These are phyloP conservation scores for Empis stercorea DNA, from an alignment of 2,888 invertebrate species.

Conservation along the genomic window DNA sequence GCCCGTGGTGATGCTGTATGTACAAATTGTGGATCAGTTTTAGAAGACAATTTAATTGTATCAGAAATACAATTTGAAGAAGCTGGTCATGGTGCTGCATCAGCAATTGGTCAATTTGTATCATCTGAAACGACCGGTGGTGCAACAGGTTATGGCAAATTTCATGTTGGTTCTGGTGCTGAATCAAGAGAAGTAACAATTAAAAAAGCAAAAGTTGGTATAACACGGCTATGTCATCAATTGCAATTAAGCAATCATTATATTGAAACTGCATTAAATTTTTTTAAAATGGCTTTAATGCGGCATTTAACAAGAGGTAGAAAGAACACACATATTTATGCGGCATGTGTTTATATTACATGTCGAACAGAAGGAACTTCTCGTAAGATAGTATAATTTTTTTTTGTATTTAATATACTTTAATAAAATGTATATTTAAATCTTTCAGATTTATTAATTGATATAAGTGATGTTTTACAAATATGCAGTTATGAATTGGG, in stretches of 20 bases:
- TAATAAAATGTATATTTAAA: not conserved
- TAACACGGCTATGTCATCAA: slow-evolving; percentile 75
- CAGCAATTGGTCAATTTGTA: slow-evolving; percentile 88
- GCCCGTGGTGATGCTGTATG: slow-evolving; percentile 92
- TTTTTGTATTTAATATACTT: not conserved
- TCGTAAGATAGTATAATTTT: slow-evolving; percentile 49
- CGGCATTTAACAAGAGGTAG: slow-evolving; percentile 82
- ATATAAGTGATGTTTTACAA: slow-evolving; percentile 94
- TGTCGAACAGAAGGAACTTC: slow-evolving; percentile 90
- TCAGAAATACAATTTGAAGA: slow-evolving; percentile 95
- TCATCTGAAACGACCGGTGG: slow-evolving; percentile 79
- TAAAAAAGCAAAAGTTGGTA: slow-evolving; percentile 74
- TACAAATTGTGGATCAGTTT: slow-evolving; percentile 87
- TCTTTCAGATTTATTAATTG: slow-evolving; percentile 79
- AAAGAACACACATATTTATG: slow-evolving; percentile 79
- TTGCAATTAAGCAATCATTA: slow-evolving; percentile 80
- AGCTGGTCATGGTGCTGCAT: slow-evolving; percentile 71
- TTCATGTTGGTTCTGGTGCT: slow-evolving; percentile 65
- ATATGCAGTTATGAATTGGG: slow-evolving; percentile 94
- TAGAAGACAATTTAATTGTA: slow-evolving; percentile 93
- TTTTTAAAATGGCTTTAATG: slow-evolving; percentile 81
- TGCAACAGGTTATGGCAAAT: slow-evolving; percentile 67
- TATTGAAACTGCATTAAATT: slow-evolving; percentile 85
- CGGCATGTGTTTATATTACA: slow-evolving; percentile 95
- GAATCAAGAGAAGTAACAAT: slow-evolving; percentile 90